A percentile compares a stretch with the other conserved stretches of the same genome.
phyloP scores from a whole-genome alignment of 2,113 vertebrate species.

The Eulemur rufifrons region DNA sequence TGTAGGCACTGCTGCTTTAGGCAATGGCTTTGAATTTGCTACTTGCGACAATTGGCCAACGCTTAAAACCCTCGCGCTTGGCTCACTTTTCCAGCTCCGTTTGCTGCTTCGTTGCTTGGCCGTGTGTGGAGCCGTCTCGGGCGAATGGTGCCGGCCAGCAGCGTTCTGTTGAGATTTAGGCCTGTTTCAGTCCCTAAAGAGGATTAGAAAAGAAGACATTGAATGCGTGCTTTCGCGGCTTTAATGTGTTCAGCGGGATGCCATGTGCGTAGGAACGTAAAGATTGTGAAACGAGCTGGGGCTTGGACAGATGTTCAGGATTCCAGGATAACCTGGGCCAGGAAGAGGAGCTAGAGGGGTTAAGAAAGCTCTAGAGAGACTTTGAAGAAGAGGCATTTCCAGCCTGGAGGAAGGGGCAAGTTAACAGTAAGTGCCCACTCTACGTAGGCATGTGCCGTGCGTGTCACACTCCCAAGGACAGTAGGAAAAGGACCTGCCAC shows the following conservation, averaged over 20 bases:
- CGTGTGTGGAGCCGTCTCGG: not conserved
- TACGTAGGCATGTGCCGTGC: too few relatives aligned
- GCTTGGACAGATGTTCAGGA: not conserved
- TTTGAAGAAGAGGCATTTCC: not conserved
- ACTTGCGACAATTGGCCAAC: too few relatives aligned
- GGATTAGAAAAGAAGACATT: not conserved
- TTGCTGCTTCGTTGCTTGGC: not conserved
- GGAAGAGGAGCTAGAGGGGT: not conserved
- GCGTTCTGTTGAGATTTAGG: not conserved
- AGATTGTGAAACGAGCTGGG: not conserved
- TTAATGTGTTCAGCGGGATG: not conserved
- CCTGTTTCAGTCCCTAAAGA: not conserved
- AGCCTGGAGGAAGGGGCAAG: too few relatives aligned
- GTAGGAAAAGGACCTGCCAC: not conserved
- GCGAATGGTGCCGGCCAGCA: not conserved
- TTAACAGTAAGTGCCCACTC: not conserved
- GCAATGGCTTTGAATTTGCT: not conserved
- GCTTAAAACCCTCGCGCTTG: not conserved
- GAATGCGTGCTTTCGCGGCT: not conserved
- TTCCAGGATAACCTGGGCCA: not conserved
- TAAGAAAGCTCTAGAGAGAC: not conserved
- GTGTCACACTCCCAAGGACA: rapidly evolving
- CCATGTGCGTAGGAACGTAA: not conserved
- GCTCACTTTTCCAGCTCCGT: too few relatives aligned
- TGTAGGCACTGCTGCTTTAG: not conserved